Evolutionary conservation across 92 coral and sea anemone species (phyloP), one percentile per base, ranked within the genome.

Genomic region (Phenganax marumi): DNA sequence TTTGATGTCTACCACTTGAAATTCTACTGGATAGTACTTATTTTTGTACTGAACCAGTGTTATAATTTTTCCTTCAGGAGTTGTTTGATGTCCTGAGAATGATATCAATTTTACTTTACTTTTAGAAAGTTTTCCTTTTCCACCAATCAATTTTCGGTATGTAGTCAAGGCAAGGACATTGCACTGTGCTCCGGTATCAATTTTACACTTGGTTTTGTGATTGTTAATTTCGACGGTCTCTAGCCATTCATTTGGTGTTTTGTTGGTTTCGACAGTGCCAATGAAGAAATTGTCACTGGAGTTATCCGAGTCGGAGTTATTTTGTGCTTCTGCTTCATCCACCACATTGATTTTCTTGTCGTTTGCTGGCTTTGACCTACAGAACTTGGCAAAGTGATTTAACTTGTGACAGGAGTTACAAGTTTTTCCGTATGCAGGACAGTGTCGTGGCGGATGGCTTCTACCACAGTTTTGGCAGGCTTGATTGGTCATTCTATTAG

Each of bases 91-190:
- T 22, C 90, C 90, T 17, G 88, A 79, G 60, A 77, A 84, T 43
- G 91, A 87, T 53, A 84, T 52, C 10, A 85, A 85, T 69, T 80
- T 75, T n/a, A n/a, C n/a, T n/a, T n/a, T n/a, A n/a, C n/a, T n/a
- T n/a, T n/a, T n/a, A n/a, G n/a, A n/a, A n/a, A n/a, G n/a, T n/a
- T n/a, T n/a, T n/a, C n/a, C n/a, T n/a, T n/a, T n/a, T n/a, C n/a
- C n/a, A n/a, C n/a, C 60, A 72, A 48, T 25, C 57, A 60, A 13
- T 74, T 84, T 70, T 55, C 79, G 26, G 25, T 84, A 73, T 53
- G 54, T 61, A n/a, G 57, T 7, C 68, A 8, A 54, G 11, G 10
- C 11, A 10, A 61, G 17, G 55, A 79, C 81, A 58, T 85, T 85
- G 71, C 85, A 80, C 23, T 77, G 82, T 39, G 85, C 85, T 8